Evolutionary conservation across 2,888 invertebrate genomes (phyloP).

Genomic region (Microctonus brassicae): DNA sequence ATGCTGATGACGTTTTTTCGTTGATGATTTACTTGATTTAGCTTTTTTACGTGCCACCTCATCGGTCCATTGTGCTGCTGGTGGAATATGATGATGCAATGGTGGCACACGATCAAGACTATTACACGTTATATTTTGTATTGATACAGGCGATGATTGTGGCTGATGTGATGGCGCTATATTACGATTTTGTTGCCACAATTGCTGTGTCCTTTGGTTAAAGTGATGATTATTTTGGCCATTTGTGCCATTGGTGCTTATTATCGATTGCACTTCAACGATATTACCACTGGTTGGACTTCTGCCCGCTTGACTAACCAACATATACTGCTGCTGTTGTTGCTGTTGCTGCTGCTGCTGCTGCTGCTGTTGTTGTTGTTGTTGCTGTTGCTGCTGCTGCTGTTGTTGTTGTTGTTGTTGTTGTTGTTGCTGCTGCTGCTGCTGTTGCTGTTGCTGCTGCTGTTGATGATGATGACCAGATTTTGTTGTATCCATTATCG

Average conservation of each 20-base stretch:
- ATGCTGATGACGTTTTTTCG: conserved; percentile 61
- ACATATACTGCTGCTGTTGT: conserved; percentile 57
- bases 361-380: conserved; percentile 42
- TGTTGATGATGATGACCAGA: conserved; percentile 51
- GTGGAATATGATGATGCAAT: conserved; percentile 78
- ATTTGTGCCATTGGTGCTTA: conserved; percentile 51
- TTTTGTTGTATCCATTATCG: conserved; percentile 53
- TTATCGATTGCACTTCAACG: conserved; percentile 56
- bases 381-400: conserved; percentile 69
- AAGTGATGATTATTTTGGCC: conserved; percentile 59
- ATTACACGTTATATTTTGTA: conserved; percentile 69
- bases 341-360: conserved; percentile 66
- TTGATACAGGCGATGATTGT: conserved; percentile 45
- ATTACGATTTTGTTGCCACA: conserved; percentile 73
- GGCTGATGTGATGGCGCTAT: conserved; percentile 50
- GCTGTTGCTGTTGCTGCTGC: conserved; percentile 42
- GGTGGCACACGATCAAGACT: conserved; percentile 81
- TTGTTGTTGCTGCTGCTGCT: conserved; percentile 34
- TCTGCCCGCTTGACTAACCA: conserved; percentile 59
- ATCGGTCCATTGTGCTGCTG: conserved; percentile 72
- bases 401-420: conserved; percentile 42
- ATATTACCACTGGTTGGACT: conserved; percentile 58
- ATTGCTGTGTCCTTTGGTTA: conserved; percentile 71
- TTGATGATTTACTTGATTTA: conserved; percentile 72
- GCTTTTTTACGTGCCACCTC: conserved; percentile 75